Evolutionary conservation across 2,113 vertebrate genomes (phyloP).

Genomic region (Rhinolophus sinicus): DNA sequence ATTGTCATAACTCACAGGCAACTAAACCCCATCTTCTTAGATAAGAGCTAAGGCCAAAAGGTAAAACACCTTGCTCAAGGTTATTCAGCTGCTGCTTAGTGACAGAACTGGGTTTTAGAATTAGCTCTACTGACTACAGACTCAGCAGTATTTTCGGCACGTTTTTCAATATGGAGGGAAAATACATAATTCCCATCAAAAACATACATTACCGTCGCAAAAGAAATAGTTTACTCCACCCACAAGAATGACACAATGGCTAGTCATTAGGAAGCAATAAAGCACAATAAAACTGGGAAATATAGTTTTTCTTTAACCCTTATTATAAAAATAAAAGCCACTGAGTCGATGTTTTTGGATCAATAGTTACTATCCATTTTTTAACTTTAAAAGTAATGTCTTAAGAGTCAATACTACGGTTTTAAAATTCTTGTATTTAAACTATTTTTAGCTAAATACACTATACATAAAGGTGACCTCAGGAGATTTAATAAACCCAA

Average conservation of each 20-base stretch:
- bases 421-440: neutral
- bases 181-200: conserved; percentile 2
- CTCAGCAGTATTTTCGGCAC: neutral
- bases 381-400: conserved; percentile 19
- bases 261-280: neutral
- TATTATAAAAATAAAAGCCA: conserved; percentile 38
- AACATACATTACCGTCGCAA: neutral
- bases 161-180: conserved; percentile 11
- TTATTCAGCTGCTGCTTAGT: neutral
- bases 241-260: neutral
- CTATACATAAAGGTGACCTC: neutral
- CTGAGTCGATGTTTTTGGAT: neutral
- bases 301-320: neutral
- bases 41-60: neutral
- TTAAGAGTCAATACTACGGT: neutral
- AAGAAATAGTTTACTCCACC: neutral
- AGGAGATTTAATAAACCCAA: conserved; percentile 38
- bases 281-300: conserved; percentile 13
- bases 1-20: neutral
- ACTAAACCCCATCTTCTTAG: neutral
- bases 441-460: neutral
- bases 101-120: neutral
- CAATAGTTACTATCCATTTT: conserved; percentile 28
- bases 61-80: neutral
- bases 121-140: neutral